These are phyloP conservation scores for Neostethus bicornis DNA, from an alignment of 2,797 vertebrate genomes.

Conservation along the genomic window DNA sequence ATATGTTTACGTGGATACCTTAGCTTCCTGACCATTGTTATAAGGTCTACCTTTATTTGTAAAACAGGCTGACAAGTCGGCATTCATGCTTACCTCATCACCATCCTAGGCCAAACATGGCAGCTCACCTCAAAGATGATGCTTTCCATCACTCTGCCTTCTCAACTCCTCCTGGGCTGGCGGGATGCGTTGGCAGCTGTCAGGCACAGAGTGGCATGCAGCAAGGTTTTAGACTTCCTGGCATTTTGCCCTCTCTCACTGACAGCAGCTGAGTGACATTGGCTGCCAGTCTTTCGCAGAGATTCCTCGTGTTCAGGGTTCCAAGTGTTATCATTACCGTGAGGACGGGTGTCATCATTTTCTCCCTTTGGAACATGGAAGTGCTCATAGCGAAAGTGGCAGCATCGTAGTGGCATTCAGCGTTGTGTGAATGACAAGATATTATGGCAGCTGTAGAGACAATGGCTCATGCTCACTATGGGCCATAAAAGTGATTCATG, in stretches of 20 bases:
- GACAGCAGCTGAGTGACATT: conserved; percentile 74
- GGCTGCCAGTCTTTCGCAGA: conserved; percentile 59
- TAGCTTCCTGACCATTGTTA: too few relatives aligned
- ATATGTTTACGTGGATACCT: conserved; percentile 3
- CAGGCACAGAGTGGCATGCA: conserved; percentile 56
- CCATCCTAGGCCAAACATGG: conserved; percentile 3
- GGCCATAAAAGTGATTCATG: conserved; percentile 71
- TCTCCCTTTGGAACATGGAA: conserved; percentile 52
- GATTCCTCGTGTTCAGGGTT: conserved; percentile 65
- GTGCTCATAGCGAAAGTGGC: conserved; percentile 58
- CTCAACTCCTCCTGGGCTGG: conserved; percentile 37
- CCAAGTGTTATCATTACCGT: conserved; percentile 75
- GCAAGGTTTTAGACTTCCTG: conserved; percentile 61
- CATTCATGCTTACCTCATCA: conserved; percentile 10
- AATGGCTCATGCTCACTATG: conserved; percentile 51
- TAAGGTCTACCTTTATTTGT: too few relatives aligned
- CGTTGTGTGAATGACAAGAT: conserved; percentile 73
- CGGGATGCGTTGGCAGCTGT: conserved; percentile 69
- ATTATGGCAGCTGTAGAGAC: conserved; percentile 61
- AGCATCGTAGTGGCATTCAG: conserved; percentile 51
- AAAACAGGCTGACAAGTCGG: conserved; percentile 25
- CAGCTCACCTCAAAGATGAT: conserved; percentile 36
- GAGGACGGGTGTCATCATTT: conserved; percentile 63
- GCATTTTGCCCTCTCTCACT: conserved; percentile 66
- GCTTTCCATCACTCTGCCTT: conserved; percentile 20